Evolutionary conservation across 1,140 invertebrate genomes (phyloP).

Genomic region (Aradophagus sp.): DNA sequence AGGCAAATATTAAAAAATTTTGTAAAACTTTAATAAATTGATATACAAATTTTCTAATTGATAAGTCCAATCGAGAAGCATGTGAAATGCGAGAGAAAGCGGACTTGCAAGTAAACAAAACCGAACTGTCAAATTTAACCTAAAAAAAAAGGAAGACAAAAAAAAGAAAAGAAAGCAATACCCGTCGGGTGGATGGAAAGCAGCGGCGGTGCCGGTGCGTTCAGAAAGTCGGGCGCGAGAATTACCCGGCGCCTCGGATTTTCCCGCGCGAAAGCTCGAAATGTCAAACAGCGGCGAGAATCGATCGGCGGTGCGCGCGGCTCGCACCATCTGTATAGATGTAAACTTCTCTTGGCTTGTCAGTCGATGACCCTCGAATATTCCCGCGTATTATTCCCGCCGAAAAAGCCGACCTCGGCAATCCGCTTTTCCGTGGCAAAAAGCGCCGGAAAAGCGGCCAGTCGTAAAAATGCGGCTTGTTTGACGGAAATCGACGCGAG

Average conservation of each 20-base stretch:
- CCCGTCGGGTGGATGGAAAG: too few species aligned
- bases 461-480: background rate
- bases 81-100: too few species aligned
- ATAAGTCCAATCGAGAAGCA: too few species aligned
- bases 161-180: background rate
- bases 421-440: background rate
- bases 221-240: background rate
- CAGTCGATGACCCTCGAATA: slow-evolving; percentile 41
- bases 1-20: too few species aligned
- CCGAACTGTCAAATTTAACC: slow-evolving; percentile 4
- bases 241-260: background rate
- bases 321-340: slow-evolving; percentile 35
- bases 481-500: background rate
- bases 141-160: background rate
- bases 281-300: slow-evolving; percentile 7
- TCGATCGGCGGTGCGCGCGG: slow-evolving; percentile 31
- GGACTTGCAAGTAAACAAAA: too few species aligned
- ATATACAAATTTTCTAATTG: too few species aligned
- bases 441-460: background rate
- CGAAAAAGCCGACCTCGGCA: slow-evolving; percentile 17
- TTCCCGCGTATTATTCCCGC: slow-evolving; percentile 41
- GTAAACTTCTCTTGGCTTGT: slow-evolving; percentile 3
- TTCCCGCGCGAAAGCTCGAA: slow-evolving; percentile 23
- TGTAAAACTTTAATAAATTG: too few species aligned
- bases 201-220: too few species aligned